phyloP scores from a whole-genome alignment of 2,888 invertebrate genomes.

The Alloscopus bannaensis region DNA sequence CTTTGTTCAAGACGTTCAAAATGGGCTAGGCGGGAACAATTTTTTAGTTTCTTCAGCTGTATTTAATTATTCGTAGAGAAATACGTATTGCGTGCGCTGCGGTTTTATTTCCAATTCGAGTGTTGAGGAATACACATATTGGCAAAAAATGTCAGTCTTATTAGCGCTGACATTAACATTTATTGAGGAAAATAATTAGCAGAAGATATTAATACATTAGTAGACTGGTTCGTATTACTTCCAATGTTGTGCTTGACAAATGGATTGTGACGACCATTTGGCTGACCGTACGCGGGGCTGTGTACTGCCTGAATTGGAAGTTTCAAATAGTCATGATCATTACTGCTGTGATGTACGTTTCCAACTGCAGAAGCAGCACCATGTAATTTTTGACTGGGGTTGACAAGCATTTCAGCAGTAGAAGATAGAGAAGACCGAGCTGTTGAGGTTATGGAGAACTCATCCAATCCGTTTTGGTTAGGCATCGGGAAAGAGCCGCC shows the following conservation, averaged over 20 bases:
- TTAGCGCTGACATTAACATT: slow-evolving; percentile 3
- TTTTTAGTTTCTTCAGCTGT: too few relatives aligned
- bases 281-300: slow-evolving; percentile 35
- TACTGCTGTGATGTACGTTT: neutral
- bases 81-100: too few relatives aligned
- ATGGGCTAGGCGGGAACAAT: too few relatives aligned
- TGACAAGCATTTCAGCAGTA: slow-evolving; percentile 44
- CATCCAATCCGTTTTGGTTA: slow-evolving; percentile 21
- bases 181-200: slow-evolving; percentile 63
- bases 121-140: neutral
- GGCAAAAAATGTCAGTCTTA: slow-evolving; percentile 20
- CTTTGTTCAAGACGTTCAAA: too few relatives aligned
- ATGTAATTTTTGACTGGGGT: too few relatives aligned
- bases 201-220: slow-evolving; percentile 66
- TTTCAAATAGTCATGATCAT: slow-evolving; percentile 11
- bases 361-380: too few relatives aligned
- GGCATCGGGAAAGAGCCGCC: slow-evolving; percentile 36
- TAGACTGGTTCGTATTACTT: slow-evolving; percentile 40
- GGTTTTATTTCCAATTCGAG: too few relatives aligned
- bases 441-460: slow-evolving; percentile 24
- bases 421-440: slow-evolving; percentile 48
- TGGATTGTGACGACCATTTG: slow-evolving; percentile 48
- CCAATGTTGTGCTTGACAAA: slow-evolving; percentile 40
- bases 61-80: too few relatives aligned
- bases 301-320: slow-evolving; percentile 31